Evolutionary conservation across 1,140 invertebrate species (phyloP).

Genomic region (Euura saliciscinereae): DNA sequence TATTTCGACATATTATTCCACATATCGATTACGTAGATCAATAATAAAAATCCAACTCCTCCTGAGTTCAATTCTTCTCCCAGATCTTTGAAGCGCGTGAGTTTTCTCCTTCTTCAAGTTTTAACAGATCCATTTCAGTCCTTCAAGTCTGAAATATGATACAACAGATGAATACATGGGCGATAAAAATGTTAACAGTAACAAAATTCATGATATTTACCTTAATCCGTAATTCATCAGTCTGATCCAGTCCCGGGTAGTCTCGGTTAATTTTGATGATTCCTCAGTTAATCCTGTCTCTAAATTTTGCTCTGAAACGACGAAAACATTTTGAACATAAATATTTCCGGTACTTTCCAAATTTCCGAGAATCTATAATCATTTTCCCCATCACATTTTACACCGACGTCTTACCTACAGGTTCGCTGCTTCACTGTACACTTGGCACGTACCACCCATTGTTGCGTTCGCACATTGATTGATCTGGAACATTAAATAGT

Average conservation of each 20-base stretch:
- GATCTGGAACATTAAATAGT: conserved; percentile 1
- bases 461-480: background rate
- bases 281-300: too few species aligned
- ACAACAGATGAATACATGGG: background rate
- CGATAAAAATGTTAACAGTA: background rate
- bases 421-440: background rate
- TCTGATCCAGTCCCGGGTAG: background rate
- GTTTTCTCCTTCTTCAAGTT: too few species aligned
- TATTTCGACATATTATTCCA: too few species aligned
- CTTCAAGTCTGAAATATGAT: background rate
- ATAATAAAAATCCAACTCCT: too few species aligned
- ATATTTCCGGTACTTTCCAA: too few species aligned
- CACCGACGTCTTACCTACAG: background rate
- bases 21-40: too few species aligned
- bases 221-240: background rate
- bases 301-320: too few species aligned
- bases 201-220: background rate
- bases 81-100: too few species aligned
- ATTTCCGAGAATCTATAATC: too few species aligned
- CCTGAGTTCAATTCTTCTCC: too few species aligned
- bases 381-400: background rate
- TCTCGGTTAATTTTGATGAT: background rate
- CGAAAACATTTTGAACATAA: too few species aligned
- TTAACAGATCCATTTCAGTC: background rate
- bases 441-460: background rate